Conservation (phyloP, 1,140 invertebrate genomes). For the Vanessa tameamea region DNA sequence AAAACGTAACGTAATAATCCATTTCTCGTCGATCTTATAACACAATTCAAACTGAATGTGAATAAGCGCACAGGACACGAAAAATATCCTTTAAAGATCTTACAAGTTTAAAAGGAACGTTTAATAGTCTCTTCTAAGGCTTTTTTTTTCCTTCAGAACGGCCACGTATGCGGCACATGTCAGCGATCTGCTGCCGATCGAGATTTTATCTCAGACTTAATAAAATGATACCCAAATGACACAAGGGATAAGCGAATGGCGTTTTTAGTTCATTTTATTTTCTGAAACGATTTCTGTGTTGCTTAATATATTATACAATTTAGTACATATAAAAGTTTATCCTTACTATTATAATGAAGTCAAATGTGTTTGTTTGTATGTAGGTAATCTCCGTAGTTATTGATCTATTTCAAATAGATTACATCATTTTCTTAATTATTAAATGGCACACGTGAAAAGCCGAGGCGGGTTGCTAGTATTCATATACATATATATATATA, state of each 20-base stretch:
- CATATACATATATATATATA: too few relatives aligned
- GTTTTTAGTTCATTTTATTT: not conserved
- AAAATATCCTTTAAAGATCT: slow-evolving; percentile 43
- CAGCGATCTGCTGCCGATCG: slow-evolving; percentile 56
- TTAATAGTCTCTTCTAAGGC: slow-evolving; percentile 40
- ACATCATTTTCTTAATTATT: too few relatives aligned
- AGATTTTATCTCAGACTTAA: slow-evolving; percentile 65
- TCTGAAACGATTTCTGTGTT: not conserved
- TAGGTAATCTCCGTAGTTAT: too few relatives aligned
- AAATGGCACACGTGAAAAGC: too few relatives aligned
- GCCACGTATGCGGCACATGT: slow-evolving; percentile 60
- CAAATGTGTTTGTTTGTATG: too few relatives aligned
- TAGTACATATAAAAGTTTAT: not conserved
- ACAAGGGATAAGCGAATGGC: slow-evolving; percentile 35
- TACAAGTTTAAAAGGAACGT: slow-evolving; percentile 40
- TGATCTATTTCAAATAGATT: too few relatives aligned
- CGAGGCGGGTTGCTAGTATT: too few relatives aligned
- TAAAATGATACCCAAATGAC: slow-evolving; percentile 59
- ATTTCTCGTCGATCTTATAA: not conserved
- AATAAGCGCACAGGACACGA: slow-evolving; percentile 33
- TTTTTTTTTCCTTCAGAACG: slow-evolving; percentile 19
- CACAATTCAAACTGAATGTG: slow-evolving; percentile 11
- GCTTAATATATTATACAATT: not conserved
- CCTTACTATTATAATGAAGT: too few relatives aligned
- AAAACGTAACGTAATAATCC: slow-evolving; percentile 5